Evolutionary conservation across 64 coral and sea anemone species (phyloP), one percentile per base, ranked within the genome.

Genomic region (Dendrophyllia cribrosa): DNA sequence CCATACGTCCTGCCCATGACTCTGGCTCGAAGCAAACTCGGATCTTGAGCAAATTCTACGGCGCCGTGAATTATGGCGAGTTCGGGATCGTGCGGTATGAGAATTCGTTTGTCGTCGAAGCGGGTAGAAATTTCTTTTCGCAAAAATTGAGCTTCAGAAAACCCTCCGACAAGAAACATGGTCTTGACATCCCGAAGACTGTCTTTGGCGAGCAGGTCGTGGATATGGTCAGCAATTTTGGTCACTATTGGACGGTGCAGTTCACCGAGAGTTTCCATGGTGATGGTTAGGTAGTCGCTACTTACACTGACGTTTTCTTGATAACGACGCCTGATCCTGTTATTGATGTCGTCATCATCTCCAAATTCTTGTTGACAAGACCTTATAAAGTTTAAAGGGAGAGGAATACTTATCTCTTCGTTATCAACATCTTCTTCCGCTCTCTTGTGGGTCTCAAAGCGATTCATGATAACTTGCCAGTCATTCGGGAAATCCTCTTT

Each of bases 131-230:
- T 17, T 80, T 80, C 77, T 60, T 60, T 44, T 44, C 77, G 22
- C 58, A 80, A 62, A 80, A 80, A 80, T 44, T 80, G 77, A 14
- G 77, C 77, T 46, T 80, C 77, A 80, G 77, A 80, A 61, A 80
- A 80, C 20, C 77, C 77, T 61, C 77, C 77, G 0, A 80, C 77
- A 44, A 80, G 77, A 80, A 80, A 80, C 21, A 80, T 60, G 7
- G 77, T 80, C 58, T 80, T 80, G 13, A 80, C 77, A 80, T 80
- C 77, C 58, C 25, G 55, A 44, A 80, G 56, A 34, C 1, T 80
- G 15, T 63, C 55, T 17, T 46, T 80, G 6, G 77, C 8, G 12
- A 80, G 77, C 55, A 80, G 26, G 3, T 8, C 13, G 0, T 62
- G 15, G 4, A 80, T 23, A 34, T 80, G 58, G 10, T 62, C 24